Conservation (phyloP, 2,797 vertebrate species). For the Trichosurus vulpecula region DNA sequence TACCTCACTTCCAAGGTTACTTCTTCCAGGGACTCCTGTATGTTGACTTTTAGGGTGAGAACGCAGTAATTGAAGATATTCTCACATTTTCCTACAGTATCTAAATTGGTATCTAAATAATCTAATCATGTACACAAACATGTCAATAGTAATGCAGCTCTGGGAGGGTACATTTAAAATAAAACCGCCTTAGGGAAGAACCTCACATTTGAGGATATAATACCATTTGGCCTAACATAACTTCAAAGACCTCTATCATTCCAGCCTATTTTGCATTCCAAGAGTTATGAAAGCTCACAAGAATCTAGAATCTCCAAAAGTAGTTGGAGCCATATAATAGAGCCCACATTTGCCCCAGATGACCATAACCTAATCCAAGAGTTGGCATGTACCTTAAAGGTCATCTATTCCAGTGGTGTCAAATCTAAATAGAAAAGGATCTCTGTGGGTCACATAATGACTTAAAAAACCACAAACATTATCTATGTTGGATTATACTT, state of each 20-base stretch:
- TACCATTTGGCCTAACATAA: background rate
- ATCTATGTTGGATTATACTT: background rate
- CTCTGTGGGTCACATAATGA: background rate
- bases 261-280: background rate
- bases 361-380: background rate
- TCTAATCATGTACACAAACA: background rate
- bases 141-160: background rate
- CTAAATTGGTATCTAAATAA: background rate
- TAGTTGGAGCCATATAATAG: background rate
- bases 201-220: background rate
- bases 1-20: background rate
- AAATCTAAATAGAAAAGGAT: background rate
- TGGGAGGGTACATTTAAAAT: background rate
- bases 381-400: background rate
- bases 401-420: background rate
- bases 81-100: background rate
- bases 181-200: background rate
- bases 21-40: background rate
- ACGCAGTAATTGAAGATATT: conserved; percentile 12
- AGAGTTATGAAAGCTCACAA: background rate
- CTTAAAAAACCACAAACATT: background rate
- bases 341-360: background rate
- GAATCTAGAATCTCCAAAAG: background rate
- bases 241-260: background rate
- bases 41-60: background rate